A percentile compares a stretch with the other conserved stretches of the same genome.
Conservation (phyloP, 2,888 invertebrate species). For the Eumerus sabulonum region DNA sequence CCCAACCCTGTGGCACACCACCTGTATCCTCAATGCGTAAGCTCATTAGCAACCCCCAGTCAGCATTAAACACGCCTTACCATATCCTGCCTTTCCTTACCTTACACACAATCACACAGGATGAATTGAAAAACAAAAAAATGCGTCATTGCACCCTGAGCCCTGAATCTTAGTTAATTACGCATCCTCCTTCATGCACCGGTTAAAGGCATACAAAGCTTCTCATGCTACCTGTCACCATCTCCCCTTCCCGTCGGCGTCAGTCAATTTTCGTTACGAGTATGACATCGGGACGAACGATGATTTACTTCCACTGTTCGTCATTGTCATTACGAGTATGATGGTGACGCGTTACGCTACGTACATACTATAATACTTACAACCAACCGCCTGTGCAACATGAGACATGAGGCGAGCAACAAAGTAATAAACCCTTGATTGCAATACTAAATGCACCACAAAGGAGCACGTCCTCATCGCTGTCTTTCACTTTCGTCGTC, state of each 20-base stretch:
- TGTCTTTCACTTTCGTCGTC: background rate
- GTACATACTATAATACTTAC: no score
- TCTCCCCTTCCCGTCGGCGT: background rate
- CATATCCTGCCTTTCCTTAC: conserved; percentile 24
- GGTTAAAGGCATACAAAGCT: conserved; percentile 28
- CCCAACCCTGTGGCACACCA: conserved; percentile 1
- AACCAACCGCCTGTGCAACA: background rate
- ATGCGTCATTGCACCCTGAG: conserved; percentile 47
- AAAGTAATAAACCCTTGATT: conserved; percentile 67
- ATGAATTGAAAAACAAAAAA: background rate
- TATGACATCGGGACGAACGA: conserved; percentile 3
- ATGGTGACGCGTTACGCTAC: background rate
- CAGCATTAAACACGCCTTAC: background rate
- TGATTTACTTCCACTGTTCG: background rate
- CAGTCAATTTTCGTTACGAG: conserved; percentile 58
- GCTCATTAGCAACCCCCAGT: conserved; percentile 2
- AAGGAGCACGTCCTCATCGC: conserved; percentile 36
- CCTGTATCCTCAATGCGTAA: background rate
- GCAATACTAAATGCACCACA: conserved; percentile 65
- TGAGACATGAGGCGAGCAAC: conserved; percentile 47
- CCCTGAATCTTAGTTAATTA: conserved; percentile 63
- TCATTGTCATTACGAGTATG: background rate
- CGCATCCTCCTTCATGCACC: conserved; percentile 29
- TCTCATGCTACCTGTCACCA: background rate
- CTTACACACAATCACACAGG: conserved; percentile 43